These are phyloP conservation scores for Pseudorectes ferrugineus DNA, from an alignment of 2,113 vertebrate species.

Conservation along the genomic window DNA sequence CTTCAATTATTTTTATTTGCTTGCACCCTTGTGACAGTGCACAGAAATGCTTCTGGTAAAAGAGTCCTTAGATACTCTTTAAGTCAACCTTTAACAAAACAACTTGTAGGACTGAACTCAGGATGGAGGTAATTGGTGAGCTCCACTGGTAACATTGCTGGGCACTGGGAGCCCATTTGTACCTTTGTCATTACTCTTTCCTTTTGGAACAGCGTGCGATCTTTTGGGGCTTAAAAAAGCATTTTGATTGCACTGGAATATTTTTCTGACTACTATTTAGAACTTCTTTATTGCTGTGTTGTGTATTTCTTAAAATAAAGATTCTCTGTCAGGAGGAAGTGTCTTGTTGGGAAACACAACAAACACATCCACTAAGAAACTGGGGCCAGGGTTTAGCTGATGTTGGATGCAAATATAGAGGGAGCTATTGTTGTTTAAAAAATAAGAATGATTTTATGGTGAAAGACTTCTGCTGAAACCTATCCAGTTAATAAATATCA, in stretches of 20 bases:
- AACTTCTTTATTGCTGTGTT: conserved; percentile 43
- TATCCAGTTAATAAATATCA: conserved; percentile 22
- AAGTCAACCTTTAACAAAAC: neutral
- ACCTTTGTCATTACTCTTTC: neutral
- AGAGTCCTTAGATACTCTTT: neutral
- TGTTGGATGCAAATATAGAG: neutral
- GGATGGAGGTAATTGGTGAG: neutral
- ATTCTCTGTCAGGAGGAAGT: neutral
- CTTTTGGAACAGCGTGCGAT: neutral
- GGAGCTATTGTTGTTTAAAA: conserved; percentile 8
- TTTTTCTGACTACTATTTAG: conserved; percentile 9
- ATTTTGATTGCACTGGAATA: neutral
- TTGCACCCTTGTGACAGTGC: conserved; percentile 31
- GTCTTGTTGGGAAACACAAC: neutral
- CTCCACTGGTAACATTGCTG: neutral
- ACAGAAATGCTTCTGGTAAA: conserved; percentile 33
- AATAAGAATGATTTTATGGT: neutral
- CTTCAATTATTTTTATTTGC: conserved; percentile 60
- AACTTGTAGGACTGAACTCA: neutral
- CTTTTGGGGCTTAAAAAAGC: conserved; percentile 7
- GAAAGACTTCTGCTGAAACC: conserved; percentile 7
- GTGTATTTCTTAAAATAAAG: conserved; percentile 51
- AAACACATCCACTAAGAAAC: conserved; percentile 8
- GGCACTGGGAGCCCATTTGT: neutral
- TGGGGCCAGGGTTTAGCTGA: neutral